Evolutionary conservation across 2,888 invertebrate species (phyloP).

Genomic region (Congeria kusceri): DNA sequence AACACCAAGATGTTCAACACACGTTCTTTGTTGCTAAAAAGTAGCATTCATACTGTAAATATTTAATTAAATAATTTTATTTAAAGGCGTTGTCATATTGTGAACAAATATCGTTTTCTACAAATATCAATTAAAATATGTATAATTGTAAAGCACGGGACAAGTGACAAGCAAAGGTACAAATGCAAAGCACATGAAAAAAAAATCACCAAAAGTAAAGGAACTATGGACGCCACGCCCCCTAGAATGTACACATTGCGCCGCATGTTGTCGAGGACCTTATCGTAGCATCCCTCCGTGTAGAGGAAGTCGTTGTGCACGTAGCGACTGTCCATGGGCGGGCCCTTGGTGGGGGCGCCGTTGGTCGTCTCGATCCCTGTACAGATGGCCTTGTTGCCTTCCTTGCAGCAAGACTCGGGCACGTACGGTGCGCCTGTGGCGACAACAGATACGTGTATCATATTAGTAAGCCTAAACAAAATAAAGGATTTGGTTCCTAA

Average conservation of each 20-base stretch:
- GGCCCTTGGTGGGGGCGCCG: slow-evolving; percentile 68
- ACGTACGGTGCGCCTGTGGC: slow-evolving; percentile 66
- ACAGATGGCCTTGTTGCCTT: slow-evolving; percentile 67
- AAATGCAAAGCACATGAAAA: neutral
- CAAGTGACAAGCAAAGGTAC: no score
- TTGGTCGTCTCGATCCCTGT: slow-evolving; percentile 68
- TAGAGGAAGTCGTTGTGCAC: slow-evolving; percentile 71
- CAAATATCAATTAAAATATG: no score
- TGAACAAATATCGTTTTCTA: no score
- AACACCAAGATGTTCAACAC: no score
- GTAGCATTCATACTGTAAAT: no score
- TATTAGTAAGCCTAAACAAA: no score
- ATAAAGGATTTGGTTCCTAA: no score
- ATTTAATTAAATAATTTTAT: no score
- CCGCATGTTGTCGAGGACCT: slow-evolving; percentile 71
- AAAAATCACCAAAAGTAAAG: slow-evolving; percentile 78
- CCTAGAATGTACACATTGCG: slow-evolving; percentile 77
- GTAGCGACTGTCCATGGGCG: slow-evolving; percentile 51
- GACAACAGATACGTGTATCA: neutral
- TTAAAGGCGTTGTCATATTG: no score
- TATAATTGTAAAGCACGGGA: no score
- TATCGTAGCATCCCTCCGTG: slow-evolving; percentile 78
- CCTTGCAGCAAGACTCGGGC: slow-evolving; percentile 77
- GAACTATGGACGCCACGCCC: slow-evolving; percentile 77
- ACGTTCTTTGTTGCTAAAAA: no score